phyloP scores from a whole-genome alignment of 2,888 invertebrate species.

The Xestia xanthographa region DNA sequence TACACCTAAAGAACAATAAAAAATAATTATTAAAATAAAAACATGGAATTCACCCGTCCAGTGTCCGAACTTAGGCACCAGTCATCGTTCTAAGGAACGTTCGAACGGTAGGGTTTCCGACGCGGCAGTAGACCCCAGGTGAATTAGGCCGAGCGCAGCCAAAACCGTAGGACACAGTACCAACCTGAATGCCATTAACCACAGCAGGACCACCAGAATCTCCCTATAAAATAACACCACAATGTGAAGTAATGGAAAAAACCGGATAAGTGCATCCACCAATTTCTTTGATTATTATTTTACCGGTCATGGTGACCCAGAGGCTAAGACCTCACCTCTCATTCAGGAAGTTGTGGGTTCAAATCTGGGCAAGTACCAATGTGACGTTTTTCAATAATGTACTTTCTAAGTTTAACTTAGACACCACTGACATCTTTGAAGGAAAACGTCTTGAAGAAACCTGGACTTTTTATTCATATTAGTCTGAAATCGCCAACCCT shows the following conservation, averaged over 20 bases:
- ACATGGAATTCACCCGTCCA: background rate
- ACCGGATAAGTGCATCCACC: background rate
- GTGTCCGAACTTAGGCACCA: background rate
- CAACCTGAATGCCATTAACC: conserved; percentile 63
- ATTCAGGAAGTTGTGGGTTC: too few species aligned
- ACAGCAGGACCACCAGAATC: conserved; percentile 82
- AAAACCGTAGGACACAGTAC: conserved; percentile 76
- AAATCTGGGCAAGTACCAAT: too few species aligned
- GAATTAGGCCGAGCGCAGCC: conserved; percentile 76
- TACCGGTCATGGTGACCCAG: too few species aligned
- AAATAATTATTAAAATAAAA: background rate
- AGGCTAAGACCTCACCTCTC: too few species aligned
- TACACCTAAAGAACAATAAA: background rate
- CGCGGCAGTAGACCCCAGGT: conserved; percentile 75
- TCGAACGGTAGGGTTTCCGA: conserved; percentile 5
- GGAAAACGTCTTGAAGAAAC: too few species aligned
- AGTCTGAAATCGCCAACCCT: background rate
- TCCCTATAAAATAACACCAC: conserved; percentile 70
- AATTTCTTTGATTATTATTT: too few species aligned
- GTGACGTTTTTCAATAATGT: too few species aligned
- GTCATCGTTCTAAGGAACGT: background rate
- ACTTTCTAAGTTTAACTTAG: too few species aligned
- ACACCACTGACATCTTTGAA: too few species aligned
- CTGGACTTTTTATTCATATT: too few species aligned
- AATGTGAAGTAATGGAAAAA: background rate